Base-by-base conservation (phyloP, 2,113 vertebrate species). In the Pseudorectes ferrugineus region DNA sequence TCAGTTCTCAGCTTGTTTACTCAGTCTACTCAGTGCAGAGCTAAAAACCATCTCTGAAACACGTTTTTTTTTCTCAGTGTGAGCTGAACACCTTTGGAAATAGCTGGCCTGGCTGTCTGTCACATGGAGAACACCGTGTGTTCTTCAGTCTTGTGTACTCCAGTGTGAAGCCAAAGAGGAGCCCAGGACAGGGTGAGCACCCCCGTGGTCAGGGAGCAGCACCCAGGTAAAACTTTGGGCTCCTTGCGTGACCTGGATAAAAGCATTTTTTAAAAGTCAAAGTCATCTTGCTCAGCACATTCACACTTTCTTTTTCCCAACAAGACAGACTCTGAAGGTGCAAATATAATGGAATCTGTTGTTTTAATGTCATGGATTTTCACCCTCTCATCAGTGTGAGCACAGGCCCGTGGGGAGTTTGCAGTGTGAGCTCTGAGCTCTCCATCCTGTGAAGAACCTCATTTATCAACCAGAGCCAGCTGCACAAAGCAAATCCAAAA, bases 261-360 rank as follows among this genome's bases (percentile, higher is more conserved):
- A 94, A 88, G 63, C 26, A 8, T 29, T 55, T 96, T 67, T 75
- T 75, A 89, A 92, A 97, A 97, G 97, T 93, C 96, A 85, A 95
- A 94, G 93, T 85, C 92, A 95, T 91, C 73, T 76, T 89, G 75
- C 93, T 97, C 95, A 83, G 79, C 93, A 91, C 76, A 96, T 98
- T 98, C 97, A 98, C 97, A 98, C 97, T 88, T 97, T 81, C 93
- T 85, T 85, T 67, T 78, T 95, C 80, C 92, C 55, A 83, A 83
- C 51, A 33, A 95, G 96, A 85, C 86, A 97, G 94, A 65, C 63
- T 70, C 86, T 75, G 77, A 96, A 98, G 55, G 97, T 98, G 97
- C 59, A 97, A 98, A 93, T 94, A 82, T 97, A 97, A 97, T 96
- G 95, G 96, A 82, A 89, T 95, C 70, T 97, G 97, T 91, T 74